These are phyloP conservation scores for Lordiphosa collinella DNA, from an alignment of 1,140 invertebrate genomes.

Conservation along the genomic window DNA sequence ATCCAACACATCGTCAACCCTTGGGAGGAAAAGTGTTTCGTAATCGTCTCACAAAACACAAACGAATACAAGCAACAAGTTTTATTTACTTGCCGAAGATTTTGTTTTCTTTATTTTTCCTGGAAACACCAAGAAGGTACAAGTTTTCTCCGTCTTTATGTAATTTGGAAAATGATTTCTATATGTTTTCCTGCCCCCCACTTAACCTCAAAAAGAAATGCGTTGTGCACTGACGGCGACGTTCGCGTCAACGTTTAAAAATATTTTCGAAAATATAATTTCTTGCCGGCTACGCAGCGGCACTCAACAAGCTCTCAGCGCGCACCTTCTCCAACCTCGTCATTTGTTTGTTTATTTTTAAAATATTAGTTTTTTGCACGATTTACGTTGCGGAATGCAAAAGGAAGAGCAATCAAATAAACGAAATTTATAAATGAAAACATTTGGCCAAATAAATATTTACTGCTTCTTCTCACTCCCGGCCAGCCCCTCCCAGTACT, in stretches of 20 bases:
- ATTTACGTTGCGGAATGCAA: constrained; percentile 33
- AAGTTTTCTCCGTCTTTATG: constrained; percentile 21
- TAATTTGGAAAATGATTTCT: constrained; percentile 27
- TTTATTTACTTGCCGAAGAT: constrained; percentile 4
- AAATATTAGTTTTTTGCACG: constrained; percentile 65
- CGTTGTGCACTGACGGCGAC: constrained; percentile 21
- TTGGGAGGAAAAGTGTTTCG: constrained; percentile 54
- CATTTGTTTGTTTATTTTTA: constrained; percentile 70
- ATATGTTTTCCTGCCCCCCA: constrained; percentile 18
- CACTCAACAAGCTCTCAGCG: constrained; percentile 13
- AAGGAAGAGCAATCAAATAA: constrained; percentile 6
- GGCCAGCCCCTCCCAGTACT: neutral
- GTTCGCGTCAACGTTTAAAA: constrained; percentile 47
- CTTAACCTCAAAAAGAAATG: constrained; percentile 44
- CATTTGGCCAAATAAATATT: constrained; percentile 10
- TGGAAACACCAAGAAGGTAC: too few species aligned
- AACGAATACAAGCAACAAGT: constrained; percentile 27
- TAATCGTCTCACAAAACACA: constrained; percentile 44
- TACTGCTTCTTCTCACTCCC: neutral
- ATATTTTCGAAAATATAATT: constrained; percentile 68
- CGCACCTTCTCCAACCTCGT: constrained; percentile 4
- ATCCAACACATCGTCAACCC: constrained; percentile 16
- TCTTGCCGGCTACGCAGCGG: constrained; percentile 46
- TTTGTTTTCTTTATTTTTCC: too few species aligned
- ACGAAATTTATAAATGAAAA: constrained; percentile 1